Conservation (phyloP, 2,797 vertebrate genomes). For the Aratinga solstitialis region DNA sequence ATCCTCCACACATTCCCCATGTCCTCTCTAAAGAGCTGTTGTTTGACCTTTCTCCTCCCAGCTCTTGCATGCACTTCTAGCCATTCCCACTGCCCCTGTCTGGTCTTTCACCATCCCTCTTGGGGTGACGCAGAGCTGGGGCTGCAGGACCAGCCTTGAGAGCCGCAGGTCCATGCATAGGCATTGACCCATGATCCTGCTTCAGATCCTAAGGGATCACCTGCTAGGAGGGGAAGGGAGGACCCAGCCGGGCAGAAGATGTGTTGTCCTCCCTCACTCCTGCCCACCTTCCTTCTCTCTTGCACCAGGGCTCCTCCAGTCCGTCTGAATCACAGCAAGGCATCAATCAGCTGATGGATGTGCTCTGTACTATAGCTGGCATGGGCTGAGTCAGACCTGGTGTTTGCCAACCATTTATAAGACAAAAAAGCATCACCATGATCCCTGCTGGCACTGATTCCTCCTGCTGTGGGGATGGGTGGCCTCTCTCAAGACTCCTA, state of each 20-base stretch:
- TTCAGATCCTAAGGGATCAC: neutral
- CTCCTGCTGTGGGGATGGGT: fast-evolving
- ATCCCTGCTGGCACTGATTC: fast-evolving
- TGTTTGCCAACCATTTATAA: neutral
- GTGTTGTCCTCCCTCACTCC: neutral
- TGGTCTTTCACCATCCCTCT: neutral
- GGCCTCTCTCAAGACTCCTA: neutral
- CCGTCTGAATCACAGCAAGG: neutral
- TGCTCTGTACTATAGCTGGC: neutral
- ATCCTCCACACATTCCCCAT: neutral
- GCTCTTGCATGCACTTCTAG: neutral
- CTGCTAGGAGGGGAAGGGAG: neutral
- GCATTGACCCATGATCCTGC: neutral
- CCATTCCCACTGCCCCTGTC: neutral
- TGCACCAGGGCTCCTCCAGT: neutral
- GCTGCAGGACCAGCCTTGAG: neutral
- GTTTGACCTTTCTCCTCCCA: neutral
- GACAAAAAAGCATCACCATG: neutral
- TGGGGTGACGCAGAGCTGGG: neutral
- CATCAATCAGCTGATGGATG: fast-evolving
- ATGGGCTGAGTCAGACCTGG: neutral
- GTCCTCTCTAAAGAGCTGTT: neutral
- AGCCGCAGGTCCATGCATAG: fast-evolving
- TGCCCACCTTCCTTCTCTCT: neutral
- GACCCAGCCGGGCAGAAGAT: neutral